A percentile compares a stretch with the other conserved stretches of the same genome.
Evolutionary conservation across 2,113 vertebrate species (phyloP).

Genomic region (Zosterops borbonicus): DNA sequence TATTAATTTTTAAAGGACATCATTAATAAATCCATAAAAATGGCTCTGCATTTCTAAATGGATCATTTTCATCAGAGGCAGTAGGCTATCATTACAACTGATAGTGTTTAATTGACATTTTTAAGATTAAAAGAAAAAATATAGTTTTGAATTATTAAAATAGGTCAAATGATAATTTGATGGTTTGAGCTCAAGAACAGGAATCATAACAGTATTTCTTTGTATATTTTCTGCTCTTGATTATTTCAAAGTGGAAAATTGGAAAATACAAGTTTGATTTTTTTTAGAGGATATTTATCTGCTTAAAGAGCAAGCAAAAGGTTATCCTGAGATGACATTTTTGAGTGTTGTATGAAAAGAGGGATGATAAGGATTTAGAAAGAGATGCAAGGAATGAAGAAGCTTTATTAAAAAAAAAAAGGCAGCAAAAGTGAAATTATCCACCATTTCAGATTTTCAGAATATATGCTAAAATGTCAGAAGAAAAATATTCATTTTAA

Average conservation of each 20-base stretch:
- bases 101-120: slow-evolving; percentile 37
- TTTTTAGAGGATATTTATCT: slow-evolving; percentile 17
- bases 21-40: slow-evolving; percentile 1
- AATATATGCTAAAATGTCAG: slow-evolving; percentile 2
- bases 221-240: neutral
- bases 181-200: slow-evolving; percentile 26
- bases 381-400: neutral
- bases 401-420: neutral
- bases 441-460: neutral
- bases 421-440: neutral
- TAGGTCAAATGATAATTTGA: slow-evolving; percentile 18
- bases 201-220: neutral
- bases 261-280: slow-evolving; percentile 35
- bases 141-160: slow-evolving; percentile 18
- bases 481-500: neutral
- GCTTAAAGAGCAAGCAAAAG: slow-evolving; percentile 52
- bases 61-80: neutral
- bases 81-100: neutral
- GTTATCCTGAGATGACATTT: slow-evolving; percentile 51
- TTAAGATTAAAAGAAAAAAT: slow-evolving; percentile 32
- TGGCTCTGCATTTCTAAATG: neutral
- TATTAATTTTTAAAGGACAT: neutral
- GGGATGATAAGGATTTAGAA: slow-evolving; percentile 8
- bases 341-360: slow-evolving; percentile 21
- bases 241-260: slow-evolving; percentile 20